A percentile compares a stretch with the other conserved stretches of the same genome.
phyloP scores from a whole-genome alignment of 1,140 invertebrate species.

The Euura lappo region DNA sequence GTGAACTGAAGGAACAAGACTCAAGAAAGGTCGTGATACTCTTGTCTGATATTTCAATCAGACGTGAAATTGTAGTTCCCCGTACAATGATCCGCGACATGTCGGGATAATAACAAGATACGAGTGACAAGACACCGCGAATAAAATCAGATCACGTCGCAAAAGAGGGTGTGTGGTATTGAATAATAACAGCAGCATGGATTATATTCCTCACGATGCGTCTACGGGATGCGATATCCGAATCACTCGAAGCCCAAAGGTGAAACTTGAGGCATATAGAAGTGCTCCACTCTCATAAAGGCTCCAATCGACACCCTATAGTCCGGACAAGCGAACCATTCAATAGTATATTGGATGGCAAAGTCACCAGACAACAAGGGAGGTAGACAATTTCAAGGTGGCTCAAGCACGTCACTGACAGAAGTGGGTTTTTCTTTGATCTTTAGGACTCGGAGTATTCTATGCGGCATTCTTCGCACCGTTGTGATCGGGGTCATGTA shows the following conservation, averaged over 20 bases:
- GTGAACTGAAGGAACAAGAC: too few species aligned
- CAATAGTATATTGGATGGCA: neutral
- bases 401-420: neutral
- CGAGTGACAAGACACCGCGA: neutral
- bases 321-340: neutral
- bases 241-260: neutral
- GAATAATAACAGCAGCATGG: neutral
- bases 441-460: neutral
- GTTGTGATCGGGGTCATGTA: neutral
- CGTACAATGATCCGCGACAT: neutral
- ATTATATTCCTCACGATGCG: neutral
- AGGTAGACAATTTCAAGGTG: neutral
- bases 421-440: neutral
- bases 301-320: neutral
- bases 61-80: neutral
- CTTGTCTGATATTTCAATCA: neutral
- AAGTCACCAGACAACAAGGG: neutral
- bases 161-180: neutral
- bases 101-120: neutral
- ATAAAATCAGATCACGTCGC: neutral
- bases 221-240: neutral
- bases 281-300: too few species aligned
- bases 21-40: too few species aligned
- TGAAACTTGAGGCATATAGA: neutral
- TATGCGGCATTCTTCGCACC: neutral